Base-by-base conservation (phyloP, 92 coral and sea anemone species). In the Zoanthus sociatus region DNA sequence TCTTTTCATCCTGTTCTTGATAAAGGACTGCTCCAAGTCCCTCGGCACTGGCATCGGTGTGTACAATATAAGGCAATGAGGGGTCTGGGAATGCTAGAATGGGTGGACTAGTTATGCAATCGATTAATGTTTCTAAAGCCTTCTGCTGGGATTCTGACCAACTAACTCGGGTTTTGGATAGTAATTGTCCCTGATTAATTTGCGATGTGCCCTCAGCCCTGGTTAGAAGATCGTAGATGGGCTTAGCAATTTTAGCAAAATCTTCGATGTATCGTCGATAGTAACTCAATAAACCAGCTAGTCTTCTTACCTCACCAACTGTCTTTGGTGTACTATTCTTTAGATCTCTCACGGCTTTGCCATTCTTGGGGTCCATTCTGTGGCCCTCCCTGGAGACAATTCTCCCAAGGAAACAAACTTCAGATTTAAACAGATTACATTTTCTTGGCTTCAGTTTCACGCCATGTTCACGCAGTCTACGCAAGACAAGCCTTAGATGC, bases 281-380 rank as follows among this genome's bases (percentile, higher is more conserved):
- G 20, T 90, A 90, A 64, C 92, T 90, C 66, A 78, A 53, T 47
- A 90, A 74, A 26, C 92, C 86, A 53, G 87, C 89, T 37, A 90
- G 83, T 33, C 87, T 71, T 54, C 89, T 85, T 46, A 90, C 92
- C 61, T 90, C 90, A n/a, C 90, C 92, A 79, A 90, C 90, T 55
- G 92, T 90, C 71, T 51, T 81, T 9, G 87, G 92, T 72, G 17
- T 63, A 15, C 81, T 50, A 45, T 51, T 78, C 50, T 72, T 88
- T 16, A 82, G 76, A 42, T 73, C 74, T 13, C 42, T 74, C 45
- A 88, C 37, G 50, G 91, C 82, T 42, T 88, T 61, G 9, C 83
- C 83, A 76, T 82, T 9, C 50, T 58, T 53, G 32, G 83, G 86
- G 78, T 77, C 86, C 64, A 87, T 78, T 48, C 71, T 54, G 78